Conservation (phyloP, 1,140 invertebrate species). For the Magallana gigas region DNA sequence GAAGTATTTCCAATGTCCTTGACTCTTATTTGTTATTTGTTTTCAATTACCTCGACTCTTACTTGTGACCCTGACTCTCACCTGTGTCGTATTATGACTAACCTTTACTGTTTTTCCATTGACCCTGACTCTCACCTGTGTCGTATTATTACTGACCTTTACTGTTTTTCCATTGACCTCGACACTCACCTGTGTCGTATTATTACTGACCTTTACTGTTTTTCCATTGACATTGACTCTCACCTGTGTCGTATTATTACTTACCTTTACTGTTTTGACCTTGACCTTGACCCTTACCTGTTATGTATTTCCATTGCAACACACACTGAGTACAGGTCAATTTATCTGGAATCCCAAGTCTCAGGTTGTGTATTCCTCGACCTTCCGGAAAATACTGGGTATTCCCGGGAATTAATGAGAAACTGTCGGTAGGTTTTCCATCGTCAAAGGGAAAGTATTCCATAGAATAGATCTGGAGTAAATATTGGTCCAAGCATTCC, state of each 20-base stretch:
- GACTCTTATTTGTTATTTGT: no score
- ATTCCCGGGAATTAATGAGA: background rate
- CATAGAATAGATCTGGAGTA: conserved; percentile 75
- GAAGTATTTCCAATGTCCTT: no score
- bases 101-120: background rate
- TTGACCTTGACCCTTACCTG: conserved; percentile 82
- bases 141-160: background rate
- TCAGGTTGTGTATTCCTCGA: conserved; percentile 49
- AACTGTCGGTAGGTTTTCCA: background rate
- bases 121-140: background rate
- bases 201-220: background rate
- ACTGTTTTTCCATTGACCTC: background rate
- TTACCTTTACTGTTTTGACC: background rate
- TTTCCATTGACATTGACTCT: background rate
- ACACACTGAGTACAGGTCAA: conserved; percentile 93
- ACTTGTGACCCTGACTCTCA: no score
- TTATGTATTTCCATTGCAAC: conserved; percentile 93
- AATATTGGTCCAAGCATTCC: conserved; percentile 50
- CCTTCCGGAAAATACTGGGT: conserved; percentile 41
- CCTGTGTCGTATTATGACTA: no score
- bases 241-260: no score
- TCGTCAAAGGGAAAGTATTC: background rate
- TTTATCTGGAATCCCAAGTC: conserved; percentile 85
- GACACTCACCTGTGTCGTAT: no score
- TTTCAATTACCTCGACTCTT: no score